phyloP scores from a whole-genome alignment of 2,888 invertebrate species.

The Tromatobia lineatoria region DNA sequence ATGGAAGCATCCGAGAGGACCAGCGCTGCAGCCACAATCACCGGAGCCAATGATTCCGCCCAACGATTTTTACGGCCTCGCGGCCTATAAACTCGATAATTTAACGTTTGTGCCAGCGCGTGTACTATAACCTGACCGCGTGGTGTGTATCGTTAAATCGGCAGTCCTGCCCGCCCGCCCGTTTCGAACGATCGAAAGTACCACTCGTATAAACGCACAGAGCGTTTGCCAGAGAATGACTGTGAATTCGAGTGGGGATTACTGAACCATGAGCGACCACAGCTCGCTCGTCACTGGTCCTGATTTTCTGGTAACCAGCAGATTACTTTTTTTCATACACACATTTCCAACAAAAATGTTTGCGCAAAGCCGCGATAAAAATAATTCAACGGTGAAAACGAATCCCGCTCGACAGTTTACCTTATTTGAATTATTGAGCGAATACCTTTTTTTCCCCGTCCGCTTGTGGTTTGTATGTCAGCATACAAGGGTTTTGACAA shows the following conservation, averaged over 20 bases:
- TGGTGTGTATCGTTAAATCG: slow-evolving; percentile 71
- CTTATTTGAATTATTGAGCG: slow-evolving; percentile 26
- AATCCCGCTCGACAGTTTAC: slow-evolving; percentile 15
- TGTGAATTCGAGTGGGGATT: slow-evolving; percentile 8
- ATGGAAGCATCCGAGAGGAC: slow-evolving; percentile 19
- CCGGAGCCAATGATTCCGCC: slow-evolving; percentile 44
- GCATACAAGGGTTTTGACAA: slow-evolving; percentile 1
- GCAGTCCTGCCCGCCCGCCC: neutral
- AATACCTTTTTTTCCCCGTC: slow-evolving; percentile 6
- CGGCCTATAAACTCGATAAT: slow-evolving; percentile 80
- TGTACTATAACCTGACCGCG: slow-evolving; percentile 72
- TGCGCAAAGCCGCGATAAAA: slow-evolving; percentile 11
- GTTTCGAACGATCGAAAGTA: slow-evolving; percentile 42
- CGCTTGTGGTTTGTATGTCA: slow-evolving; percentile 4
- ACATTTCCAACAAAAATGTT: slow-evolving; percentile 1
- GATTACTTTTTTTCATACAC: slow-evolving; percentile 1
- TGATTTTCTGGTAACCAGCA: slow-evolving; percentile 21
- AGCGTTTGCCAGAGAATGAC: slow-evolving; percentile 18
- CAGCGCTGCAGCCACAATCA: slow-evolving; percentile 6
- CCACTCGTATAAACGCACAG: slow-evolving; percentile 31
- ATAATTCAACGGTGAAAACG: neutral
- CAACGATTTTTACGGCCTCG: slow-evolving; percentile 76
- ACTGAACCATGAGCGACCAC: slow-evolving; percentile 27
- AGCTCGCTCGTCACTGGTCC: slow-evolving; percentile 5
- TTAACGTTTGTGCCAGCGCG: slow-evolving; percentile 74